Evolutionary conservation across 2,797 vertebrate species (phyloP), one percentile per base, ranked within the genome.

Genomic region (Pyrocephalus nanus): DNA sequence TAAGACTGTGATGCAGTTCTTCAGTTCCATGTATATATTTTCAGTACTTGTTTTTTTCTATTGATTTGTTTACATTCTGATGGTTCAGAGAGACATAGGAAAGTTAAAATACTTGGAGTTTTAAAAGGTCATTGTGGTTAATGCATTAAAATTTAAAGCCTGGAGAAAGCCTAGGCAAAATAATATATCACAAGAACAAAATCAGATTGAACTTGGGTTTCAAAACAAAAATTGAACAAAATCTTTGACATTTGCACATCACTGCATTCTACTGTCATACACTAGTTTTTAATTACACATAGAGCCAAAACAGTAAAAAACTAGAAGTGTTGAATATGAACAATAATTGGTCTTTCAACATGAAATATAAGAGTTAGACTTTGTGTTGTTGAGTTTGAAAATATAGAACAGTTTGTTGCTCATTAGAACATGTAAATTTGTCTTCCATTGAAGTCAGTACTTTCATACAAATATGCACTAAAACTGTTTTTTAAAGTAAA

Each of bases 1-100:
- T 91, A 50, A 78, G 88, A 57, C 18, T 71, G 22, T 71, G 27
- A 93, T 91, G 82, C 75, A 77, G n/a, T 88, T 93, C 32, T 88
- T 78, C n/a, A 79, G 27, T 69, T 95, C 43, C 27, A 8, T 45
- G 32, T 74, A 23, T 80, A 20, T 64, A 47, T 93, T 67, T 87
- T 62, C 71, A 74, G 23, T 71, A 34, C 43, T 26, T 67, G 32
- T 55, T 89, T 91, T 82, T 82, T 61, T 45, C 14, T 72, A 34
- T 42, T 60, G 34, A 60, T 79, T 82, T 2, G 27, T 69, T 82
- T 82, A 43, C 1, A 0, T 84, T 64, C 55, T 43, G 15, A 54
- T 72, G 48, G 32, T 66, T 89, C 48, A 48, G n/a, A 55, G n/a
- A 65, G 62, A 60, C 16, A 5, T 64, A 26, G 30, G n/a, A 51